phyloP scores from a whole-genome alignment of 2,797 vertebrate species.

The Bufotes viridis region DNA sequence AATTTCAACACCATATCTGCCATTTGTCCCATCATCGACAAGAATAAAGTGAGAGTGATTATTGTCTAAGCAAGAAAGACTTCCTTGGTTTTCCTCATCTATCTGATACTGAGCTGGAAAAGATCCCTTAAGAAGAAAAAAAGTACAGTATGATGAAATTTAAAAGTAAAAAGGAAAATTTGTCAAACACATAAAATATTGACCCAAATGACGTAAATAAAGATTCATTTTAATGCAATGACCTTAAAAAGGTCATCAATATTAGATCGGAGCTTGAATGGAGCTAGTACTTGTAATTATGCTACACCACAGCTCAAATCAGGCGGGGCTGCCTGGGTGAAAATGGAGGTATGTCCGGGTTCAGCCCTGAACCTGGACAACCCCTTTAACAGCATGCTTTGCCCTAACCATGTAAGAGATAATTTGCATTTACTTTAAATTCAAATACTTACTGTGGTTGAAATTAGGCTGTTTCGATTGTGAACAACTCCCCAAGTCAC shows the following conservation, averaged over 20 bases:
- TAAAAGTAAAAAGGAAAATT: neutral
- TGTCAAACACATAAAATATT: too few species aligned
- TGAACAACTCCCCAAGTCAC: constrained; percentile 92
- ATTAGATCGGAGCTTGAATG: too few species aligned
- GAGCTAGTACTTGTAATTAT: too few species aligned
- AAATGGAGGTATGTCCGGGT: too few species aligned
- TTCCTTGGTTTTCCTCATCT: constrained; percentile 84
- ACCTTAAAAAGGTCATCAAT: too few species aligned
- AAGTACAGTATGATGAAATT: neutral
- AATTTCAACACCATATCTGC: constrained; percentile 84
- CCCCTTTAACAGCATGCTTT: too few species aligned
- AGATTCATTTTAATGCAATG: too few species aligned
- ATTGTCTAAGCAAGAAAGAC: constrained; percentile 86
- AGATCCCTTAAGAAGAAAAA: constrained; percentile 75
- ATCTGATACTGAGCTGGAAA: constrained; percentile 86
- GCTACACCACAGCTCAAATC: too few species aligned
- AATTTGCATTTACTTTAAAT: neutral
- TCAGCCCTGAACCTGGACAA: too few species aligned
- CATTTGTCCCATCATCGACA: constrained; percentile 91
- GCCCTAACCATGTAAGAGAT: too few species aligned
- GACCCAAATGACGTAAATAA: too few species aligned
- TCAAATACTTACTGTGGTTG: constrained; percentile 71
- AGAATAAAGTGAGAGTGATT: constrained; percentile 97
- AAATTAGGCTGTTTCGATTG: constrained; percentile 80
- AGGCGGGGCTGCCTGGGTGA: too few species aligned